Base-by-base conservation (phyloP, 2,888 invertebrate species). In the Acanthococcus lagerstroemiae region DNA sequence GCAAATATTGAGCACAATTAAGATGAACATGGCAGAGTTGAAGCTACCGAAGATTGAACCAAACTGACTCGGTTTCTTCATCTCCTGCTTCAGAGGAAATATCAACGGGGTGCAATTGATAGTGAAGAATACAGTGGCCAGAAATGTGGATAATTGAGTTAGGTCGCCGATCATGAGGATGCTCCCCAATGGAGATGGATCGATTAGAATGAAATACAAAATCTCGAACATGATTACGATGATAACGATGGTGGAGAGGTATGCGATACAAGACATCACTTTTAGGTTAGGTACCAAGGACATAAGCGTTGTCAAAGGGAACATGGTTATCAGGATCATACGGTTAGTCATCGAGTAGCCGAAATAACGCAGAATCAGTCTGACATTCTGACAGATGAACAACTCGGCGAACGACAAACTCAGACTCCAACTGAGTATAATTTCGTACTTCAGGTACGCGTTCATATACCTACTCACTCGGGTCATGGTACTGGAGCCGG, bases 361-460 rank as follows among this genome's bases (percentile, higher is more conserved):
- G 15, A 58, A 58, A 37, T 37, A 15, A 37, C n/a, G 12, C 12
- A 37, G 37, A 15, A 37, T 9, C 9, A 52, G 22, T 4, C 19
- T 24, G 2, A 63, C n/a, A 22, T 52, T 63, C 37, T 54, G 50
- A 19, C 37, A 37, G 15, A 17, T 15, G 52, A 17, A 63, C 9
- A 63, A 44, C 25, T 52, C 27, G 1, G 24, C 54, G 25, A 63
- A 54, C 12, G 63, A 63, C 12, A 63, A n/a, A 0, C 30, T 22
- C 37, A 63, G 27, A 4, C 37, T 63, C 24, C 57, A 66, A 37
- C 66, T 66, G 26, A 48, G 30, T 50, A 56, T 50, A 12, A 66
- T 66, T 37, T 66, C 54, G 26, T 58, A 58, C 58, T 58, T 66
- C 3, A 57, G 58, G 45, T 54, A 58, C 9, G 19, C 27, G 24